Evolutionary conservation across 2,113 vertebrate species (phyloP), one percentile per base, ranked within the genome.

Genomic region (Macquaria australasica): DNA sequence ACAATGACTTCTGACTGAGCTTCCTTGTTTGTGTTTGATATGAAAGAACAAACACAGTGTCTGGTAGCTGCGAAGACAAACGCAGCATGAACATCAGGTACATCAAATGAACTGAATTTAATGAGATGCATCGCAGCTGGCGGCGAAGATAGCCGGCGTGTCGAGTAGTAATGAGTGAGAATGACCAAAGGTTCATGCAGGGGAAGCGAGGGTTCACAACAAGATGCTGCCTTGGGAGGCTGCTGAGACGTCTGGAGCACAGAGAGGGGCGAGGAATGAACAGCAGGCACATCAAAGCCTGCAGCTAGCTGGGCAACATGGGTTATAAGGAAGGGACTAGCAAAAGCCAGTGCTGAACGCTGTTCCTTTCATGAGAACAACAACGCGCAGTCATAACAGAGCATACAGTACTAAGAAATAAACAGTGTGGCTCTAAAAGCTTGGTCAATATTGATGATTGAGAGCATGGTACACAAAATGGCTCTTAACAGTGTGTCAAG

Each of bases 41-140:
- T 67, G 23, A 53, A 56, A 77, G 68, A 85, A 56, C 62, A 56
- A 63, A 75, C 53, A 39, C 16, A 1, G 66, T 14, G 16, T 63
- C 84, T 60, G 51, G 39, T 34, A 28, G 48, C 43, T 51, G 41
- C 6, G 21, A 20, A 56, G 34, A 66, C 4, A 56, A 76, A 73
- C 11, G 3, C 86, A 62, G 87, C 20, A 14, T 81, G 84, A 83
- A 88, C 88, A 82, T 87, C 82, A 89, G 87, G 77, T 79, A 87
- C 86, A 84, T 87, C 82, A 84, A 84, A 87, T 89, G 56, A 89
- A 67, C 37, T 14, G 31, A 25, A 10, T 73, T 60, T 84, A 88
- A 92, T 78, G 63, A 83, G 88, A 87, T 71, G 80, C 81, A 66
- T 70, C 75, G 79, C 88, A 82, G 88, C 72, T 77, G 87, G 85